phyloP scores from a whole-genome alignment of 2,797 vertebrate genomes.

The Apogon talboti region DNA sequence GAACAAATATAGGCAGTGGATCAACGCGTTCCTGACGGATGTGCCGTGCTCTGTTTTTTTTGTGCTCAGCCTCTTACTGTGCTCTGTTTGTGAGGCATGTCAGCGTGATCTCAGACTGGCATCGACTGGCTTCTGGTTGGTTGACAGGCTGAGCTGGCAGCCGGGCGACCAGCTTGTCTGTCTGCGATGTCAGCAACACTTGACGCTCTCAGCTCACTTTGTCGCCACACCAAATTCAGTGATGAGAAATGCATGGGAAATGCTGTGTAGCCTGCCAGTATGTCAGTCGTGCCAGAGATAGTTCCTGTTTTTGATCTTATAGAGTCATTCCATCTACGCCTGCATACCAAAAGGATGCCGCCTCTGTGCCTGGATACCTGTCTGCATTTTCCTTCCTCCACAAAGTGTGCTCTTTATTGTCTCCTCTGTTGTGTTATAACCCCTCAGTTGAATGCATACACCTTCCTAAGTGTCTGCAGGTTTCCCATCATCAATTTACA shows the following conservation, averaged over 20 bases:
- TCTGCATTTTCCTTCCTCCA: neutral
- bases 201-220: slow-evolving; percentile 38
- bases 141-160: slow-evolving; percentile 62
- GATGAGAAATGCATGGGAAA: slow-evolving; percentile 30
- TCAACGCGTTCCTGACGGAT: slow-evolving; percentile 30
- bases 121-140: slow-evolving; percentile 32
- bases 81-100: slow-evolving; percentile 36
- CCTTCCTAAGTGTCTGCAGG: slow-evolving; percentile 7
- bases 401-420: neutral
- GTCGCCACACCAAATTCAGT: slow-evolving; percentile 23
- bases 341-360: neutral
- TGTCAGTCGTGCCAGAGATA: too few species aligned
- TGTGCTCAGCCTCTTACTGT: neutral
- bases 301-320: neutral
- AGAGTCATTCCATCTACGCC: neutral
- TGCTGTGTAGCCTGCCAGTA: too few species aligned
- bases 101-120: slow-evolving; percentile 46
- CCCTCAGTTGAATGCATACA: neutral
- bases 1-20: slow-evolving; percentile 19
- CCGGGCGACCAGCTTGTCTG: slow-evolving; percentile 56
- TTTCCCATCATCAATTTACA: slow-evolving; percentile 20
- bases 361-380: neutral
- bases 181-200: slow-evolving; percentile 66
- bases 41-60: slow-evolving; percentile 1
- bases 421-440: slow-evolving; percentile 1